Percentiles rank a stretch among this genome's conserved stretches.
Conservation (phyloP, 2,113 vertebrate species). For the Serinus canaria region DNA sequence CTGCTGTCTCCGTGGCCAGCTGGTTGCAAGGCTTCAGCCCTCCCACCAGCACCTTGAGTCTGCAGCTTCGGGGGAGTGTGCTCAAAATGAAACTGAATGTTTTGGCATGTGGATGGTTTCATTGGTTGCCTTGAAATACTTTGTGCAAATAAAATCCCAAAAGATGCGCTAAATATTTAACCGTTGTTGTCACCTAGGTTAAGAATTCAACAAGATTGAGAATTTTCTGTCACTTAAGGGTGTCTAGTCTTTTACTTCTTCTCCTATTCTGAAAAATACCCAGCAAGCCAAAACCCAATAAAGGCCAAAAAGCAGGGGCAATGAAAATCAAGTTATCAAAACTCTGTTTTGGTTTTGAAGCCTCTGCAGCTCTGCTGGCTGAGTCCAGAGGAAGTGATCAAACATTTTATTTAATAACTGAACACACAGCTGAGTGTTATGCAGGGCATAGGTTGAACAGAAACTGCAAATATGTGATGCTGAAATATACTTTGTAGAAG, state of each 20-base stretch:
- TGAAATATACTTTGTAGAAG: background rate
- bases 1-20: background rate
- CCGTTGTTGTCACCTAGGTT: background rate
- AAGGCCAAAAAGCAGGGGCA: fast-evolving
- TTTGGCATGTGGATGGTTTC: background rate
- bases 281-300: background rate
- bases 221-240: background rate
- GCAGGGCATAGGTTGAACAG: background rate
- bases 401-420: background rate
- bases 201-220: background rate
- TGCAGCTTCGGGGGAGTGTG: background rate
- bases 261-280: background rate
- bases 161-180: background rate
- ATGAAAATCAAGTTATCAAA: background rate
- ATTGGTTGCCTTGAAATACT: background rate
- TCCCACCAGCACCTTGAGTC: background rate
- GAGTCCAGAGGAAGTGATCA: background rate
- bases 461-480: background rate
- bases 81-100: background rate
- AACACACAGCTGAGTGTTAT: background rate
- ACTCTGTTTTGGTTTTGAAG: background rate
- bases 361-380: background rate
- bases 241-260: background rate
- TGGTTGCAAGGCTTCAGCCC: background rate
- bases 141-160: background rate